Conservation (phyloP, 2,113 vertebrate species). For the Platichthys stellatus region DNA sequence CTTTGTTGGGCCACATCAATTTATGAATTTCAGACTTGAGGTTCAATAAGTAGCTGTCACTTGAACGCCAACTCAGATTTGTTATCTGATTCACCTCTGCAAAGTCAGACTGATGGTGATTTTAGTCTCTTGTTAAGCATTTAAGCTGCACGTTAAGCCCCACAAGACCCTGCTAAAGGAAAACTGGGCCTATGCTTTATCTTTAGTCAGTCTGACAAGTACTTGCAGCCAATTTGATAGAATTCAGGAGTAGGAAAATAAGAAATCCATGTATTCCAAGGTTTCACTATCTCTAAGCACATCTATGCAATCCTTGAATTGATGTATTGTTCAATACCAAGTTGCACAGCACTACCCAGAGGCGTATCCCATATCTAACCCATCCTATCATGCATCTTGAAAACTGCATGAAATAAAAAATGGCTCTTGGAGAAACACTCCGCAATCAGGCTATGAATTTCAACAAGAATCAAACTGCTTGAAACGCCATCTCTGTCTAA, state of each 20-base stretch:
- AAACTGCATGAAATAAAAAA: not conserved
- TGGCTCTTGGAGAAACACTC: not conserved
- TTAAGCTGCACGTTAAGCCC: conserved; percentile 31
- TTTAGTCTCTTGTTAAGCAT: conserved; percentile 35
- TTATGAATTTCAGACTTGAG: conserved; percentile 1
- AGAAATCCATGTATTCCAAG: not conserved
- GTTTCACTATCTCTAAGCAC: not conserved
- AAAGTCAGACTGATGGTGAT: conserved; percentile 22
- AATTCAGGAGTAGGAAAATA: not conserved
- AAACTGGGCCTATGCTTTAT: conserved; percentile 13
- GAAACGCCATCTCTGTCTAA: not conserved
- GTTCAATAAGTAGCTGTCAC: not conserved
- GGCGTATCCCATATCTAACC: not conserved
- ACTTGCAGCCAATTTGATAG: not conserved
- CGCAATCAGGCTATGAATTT: not conserved
- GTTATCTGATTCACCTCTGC: not conserved
- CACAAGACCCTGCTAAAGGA: conserved; percentile 9
- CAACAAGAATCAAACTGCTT: not conserved
- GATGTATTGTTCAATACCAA: not conserved
- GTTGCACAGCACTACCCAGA: not conserved
- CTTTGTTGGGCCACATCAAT: not conserved
- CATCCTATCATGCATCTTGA: not conserved
- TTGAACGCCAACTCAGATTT: conserved; percentile 12
- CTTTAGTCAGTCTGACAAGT: conserved; percentile 15
- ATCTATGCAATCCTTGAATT: not conserved